phyloP scores from a whole-genome alignment of 92 coral and sea anemone species.

The Bergia puertoricense region DNA sequence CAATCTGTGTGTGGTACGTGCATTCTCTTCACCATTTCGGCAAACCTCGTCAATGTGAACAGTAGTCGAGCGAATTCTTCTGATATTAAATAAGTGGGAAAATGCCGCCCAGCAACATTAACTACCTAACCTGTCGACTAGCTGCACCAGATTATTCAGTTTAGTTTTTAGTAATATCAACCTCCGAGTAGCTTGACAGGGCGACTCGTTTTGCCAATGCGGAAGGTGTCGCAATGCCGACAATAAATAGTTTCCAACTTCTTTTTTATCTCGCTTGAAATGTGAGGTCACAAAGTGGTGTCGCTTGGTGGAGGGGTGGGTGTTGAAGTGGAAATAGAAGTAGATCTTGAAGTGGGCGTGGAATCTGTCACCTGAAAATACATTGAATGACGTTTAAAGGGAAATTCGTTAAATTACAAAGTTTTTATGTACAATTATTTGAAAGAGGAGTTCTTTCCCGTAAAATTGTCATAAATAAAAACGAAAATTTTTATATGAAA shows the following conservation, averaged over 20 bases:
- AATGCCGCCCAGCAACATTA: no score
- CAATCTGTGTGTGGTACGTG: conserved; percentile 60
- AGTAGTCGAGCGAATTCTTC: not conserved
- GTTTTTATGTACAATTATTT: not conserved
- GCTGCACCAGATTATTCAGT: no score
- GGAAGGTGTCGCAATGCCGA: no score
- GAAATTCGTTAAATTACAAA: not conserved
- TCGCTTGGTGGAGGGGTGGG: conserved; percentile 9
- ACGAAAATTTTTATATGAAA: no score
- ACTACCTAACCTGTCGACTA: no score
- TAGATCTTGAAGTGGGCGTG: not conserved
- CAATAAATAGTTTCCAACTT: no score
- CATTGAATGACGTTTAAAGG: not conserved
- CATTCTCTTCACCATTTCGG: conserved; percentile 64
- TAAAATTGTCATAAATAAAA: no score
- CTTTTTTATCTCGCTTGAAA: not conserved
- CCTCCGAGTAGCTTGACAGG: no score
- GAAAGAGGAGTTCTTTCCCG: not conserved
- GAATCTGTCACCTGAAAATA: conserved; percentile 7
- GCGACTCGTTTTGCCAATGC: no score
- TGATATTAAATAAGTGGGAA: no score
- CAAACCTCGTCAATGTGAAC: conserved; percentile 49
- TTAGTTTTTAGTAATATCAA: no score
- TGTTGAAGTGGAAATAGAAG: not conserved
- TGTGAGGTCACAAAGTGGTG: not conserved